Evolutionary conservation across 2,888 invertebrate species (phyloP).

Genomic region (Sipha maydis): DNA sequence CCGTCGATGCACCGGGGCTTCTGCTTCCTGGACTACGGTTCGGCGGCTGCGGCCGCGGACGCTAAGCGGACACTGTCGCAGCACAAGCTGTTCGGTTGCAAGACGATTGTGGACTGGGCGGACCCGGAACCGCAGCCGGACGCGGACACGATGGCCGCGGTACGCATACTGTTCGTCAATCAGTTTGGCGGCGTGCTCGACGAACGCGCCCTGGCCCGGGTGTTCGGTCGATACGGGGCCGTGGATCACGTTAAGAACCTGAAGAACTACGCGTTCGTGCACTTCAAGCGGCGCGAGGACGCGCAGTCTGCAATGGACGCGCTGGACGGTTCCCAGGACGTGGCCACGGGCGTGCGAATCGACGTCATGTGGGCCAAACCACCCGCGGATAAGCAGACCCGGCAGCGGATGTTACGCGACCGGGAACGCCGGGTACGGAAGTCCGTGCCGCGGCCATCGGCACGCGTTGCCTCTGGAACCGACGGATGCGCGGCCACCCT

Average conservation of each 20-base stretch:
- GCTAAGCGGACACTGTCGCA: too few relatives aligned
- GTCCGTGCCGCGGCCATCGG: too few relatives aligned
- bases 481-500: background rate
- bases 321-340: too few relatives aligned
- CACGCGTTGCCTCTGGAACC: background rate
- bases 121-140: conserved; percentile 42
- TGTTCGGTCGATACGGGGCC: conserved; percentile 14
- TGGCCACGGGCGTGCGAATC: background rate
- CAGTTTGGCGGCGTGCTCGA: conserved; percentile 11
- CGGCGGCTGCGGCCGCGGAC: too few relatives aligned
- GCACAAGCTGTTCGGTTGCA: conserved; percentile 50
- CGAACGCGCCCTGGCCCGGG: background rate
- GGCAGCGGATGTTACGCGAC: conserved; percentile 28
- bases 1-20: too few relatives aligned
- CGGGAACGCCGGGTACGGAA: too few relatives aligned
- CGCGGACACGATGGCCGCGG: background rate
- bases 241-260: conserved; percentile 43
- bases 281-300: conserved; percentile 25
- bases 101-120: conserved; percentile 45
- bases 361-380: conserved; percentile 51
- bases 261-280: conserved; percentile 48
- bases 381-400: conserved; percentile 17
- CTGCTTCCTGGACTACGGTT: too few relatives aligned
- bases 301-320: conserved; percentile 29
- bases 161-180: conserved; percentile 45